These are phyloP conservation scores for Gastrophryne carolinensis DNA, from an alignment of 2,797 vertebrate genomes.

Conservation along the genomic window DNA sequence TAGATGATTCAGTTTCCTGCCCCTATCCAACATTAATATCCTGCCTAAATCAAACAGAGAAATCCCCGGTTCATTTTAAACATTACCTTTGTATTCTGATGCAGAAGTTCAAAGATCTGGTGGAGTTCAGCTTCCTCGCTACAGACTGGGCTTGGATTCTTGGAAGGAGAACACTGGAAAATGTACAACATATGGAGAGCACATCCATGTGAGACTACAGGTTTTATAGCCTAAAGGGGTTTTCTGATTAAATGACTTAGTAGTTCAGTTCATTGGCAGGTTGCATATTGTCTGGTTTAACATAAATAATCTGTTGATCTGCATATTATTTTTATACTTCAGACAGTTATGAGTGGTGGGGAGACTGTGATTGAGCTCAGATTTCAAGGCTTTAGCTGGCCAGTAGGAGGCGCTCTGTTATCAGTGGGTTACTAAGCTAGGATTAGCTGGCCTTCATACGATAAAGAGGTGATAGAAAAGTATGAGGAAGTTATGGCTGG, in stretches of 20 bases:
- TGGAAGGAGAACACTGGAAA: conserved; percentile 30
- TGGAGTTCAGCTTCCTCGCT: not conserved
- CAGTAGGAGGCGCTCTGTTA: not conserved
- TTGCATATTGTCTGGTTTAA: conserved; percentile 25
- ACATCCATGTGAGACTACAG: conserved; percentile 35
- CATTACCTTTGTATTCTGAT: not conserved
- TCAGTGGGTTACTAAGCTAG: not conserved
- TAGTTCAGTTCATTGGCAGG: conserved; percentile 34
- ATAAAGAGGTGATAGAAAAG: not conserved
- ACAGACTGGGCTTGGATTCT: conserved; percentile 11
- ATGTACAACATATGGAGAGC: conserved; percentile 33
- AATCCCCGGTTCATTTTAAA: not conserved
- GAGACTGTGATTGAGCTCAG: not conserved
- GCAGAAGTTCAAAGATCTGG: not conserved
- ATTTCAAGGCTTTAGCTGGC: not conserved
- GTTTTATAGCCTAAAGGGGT: conserved; percentile 17
- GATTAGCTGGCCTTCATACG: not conserved
- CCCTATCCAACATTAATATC: not conserved
- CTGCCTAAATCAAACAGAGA: not conserved
- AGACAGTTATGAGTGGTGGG: not conserved
- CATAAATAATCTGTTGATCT: conserved; percentile 23
- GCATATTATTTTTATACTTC: not conserved
- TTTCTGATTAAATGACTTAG: conserved; percentile 33
- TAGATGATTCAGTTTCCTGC: not conserved
- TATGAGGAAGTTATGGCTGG: too few relatives aligned